Evolutionary conservation across 2,113 vertebrate genomes (phyloP).

Genomic region (Oenanthe oenanthe): DNA sequence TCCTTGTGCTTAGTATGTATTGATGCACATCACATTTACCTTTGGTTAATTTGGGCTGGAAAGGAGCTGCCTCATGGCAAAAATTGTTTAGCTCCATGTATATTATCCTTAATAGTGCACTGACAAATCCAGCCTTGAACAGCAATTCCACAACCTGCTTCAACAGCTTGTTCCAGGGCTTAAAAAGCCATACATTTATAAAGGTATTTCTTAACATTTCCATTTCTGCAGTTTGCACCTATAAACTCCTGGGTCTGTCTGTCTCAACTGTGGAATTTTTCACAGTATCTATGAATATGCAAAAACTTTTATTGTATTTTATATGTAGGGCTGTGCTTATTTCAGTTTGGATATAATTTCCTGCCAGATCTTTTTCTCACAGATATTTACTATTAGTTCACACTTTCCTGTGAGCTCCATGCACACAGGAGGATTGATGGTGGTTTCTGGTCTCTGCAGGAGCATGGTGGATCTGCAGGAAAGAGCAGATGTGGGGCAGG

Average conservation of each 20-base stretch:
- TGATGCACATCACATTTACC: background rate
- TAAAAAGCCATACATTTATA: background rate
- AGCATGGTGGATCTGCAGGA: background rate
- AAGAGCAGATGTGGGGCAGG: background rate
- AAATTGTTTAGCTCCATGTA: constrained; percentile 18
- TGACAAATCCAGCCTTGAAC: constrained; percentile 13
- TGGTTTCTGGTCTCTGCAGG: background rate
- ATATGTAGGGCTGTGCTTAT: background rate
- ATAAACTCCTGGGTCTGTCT: background rate
- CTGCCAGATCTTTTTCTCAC: background rate
- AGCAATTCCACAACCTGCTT: constrained; percentile 5
- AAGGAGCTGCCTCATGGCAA: constrained; percentile 13
- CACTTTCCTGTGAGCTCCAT: background rate
- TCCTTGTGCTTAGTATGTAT: background rate
- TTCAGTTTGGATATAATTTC: background rate
- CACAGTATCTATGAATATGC: background rate
- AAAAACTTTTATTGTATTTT: background rate
- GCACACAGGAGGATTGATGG: background rate
- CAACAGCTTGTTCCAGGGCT: background rate
- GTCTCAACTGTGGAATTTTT: background rate
- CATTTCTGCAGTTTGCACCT: background rate
- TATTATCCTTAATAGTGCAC: constrained; percentile 33
- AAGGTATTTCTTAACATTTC: constrained; percentile 26
- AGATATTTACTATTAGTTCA: background rate
- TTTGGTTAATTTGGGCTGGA: constrained; percentile 16